These are phyloP conservation scores for Stenolophus ochropezus DNA, from an alignment of 2,888 invertebrate genomes.

Conservation along the genomic window DNA sequence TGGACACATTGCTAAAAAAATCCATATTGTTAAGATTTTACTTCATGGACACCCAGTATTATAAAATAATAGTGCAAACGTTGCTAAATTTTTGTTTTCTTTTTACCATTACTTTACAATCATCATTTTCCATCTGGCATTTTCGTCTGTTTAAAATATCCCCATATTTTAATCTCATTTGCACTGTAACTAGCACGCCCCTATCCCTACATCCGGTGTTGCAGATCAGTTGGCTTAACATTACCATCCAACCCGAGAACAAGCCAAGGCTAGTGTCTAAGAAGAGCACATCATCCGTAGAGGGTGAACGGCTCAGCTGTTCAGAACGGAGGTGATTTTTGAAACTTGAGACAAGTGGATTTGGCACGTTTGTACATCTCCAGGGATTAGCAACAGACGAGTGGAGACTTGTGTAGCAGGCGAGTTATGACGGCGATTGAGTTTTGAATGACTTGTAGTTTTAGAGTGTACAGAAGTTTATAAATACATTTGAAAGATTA, in stretches of 20 bases:
- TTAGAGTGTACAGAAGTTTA: neutral
- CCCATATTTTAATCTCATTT: neutral
- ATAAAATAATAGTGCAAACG: too few relatives aligned
- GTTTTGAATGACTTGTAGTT: neutral
- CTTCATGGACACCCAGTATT: too few relatives aligned
- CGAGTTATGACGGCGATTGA: neutral
- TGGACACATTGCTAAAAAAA: too few relatives aligned
- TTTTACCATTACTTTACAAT: too few relatives aligned
- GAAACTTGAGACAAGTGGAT: slow-evolving; percentile 24
- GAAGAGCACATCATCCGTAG: neutral
- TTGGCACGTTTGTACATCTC: slow-evolving; percentile 14
- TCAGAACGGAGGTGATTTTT: neutral
- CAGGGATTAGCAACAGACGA: slow-evolving; percentile 9
- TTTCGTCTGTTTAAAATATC: too few relatives aligned
- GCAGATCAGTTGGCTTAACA: neutral
- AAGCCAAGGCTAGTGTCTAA: neutral
- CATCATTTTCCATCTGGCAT: too few relatives aligned
- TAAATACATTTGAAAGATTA: too few relatives aligned
- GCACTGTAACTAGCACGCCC: neutral
- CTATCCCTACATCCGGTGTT: neutral
- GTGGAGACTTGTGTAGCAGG: neutral
- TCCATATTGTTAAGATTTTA: too few relatives aligned
- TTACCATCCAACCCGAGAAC: neutral
- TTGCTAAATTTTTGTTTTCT: too few relatives aligned
- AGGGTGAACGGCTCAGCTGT: neutral